Evolutionary conservation across 2,797 vertebrate species (phyloP), one percentile per base, ranked within the genome.

Genomic region (Microctenopoma lineatum): DNA sequence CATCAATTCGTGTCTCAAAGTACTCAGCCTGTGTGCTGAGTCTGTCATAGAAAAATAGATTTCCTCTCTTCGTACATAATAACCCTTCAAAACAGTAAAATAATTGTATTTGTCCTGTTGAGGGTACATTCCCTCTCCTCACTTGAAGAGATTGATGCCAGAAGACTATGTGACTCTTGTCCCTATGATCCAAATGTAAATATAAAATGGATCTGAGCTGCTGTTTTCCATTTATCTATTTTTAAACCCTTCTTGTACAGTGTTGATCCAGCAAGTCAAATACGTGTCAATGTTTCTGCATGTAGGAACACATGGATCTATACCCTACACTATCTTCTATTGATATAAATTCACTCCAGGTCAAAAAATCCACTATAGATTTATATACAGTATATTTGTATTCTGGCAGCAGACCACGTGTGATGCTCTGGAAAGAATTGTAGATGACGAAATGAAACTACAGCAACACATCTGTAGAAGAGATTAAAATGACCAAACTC

Each of bases 41-140:
- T 21, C 51, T 75, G 66, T 75, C 66, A 64, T 51, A 69, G 59
- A 73, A 73, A 83, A 85, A 83, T 59, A 34, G 62, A 73, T 77
- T 74, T 59, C 44, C 71, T 59, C 59, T 53, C 53, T 69, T 39
- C 32, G 50, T 62, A 52, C 34, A 69, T 62, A 77, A 80, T 59
- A 75, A 75, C 54, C 70, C 66, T 59, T 72, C 45, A 52, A 76
- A 71, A 77, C 47, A 46, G 38, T 45, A 54, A 47, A 80, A 75
- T 74, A 21, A 77, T 83, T 75, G 73, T 67, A 66, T 50, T 50
- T 39, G 66, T 69, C 47, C 48, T 61, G 54, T 59, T 55, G 25
- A 45, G 48, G 47, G 57, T 60, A 57, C 63, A 55, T 73, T 62
- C 45, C 34, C 38, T 69, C 41, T 59, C 27, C 34, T 42, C 9